phyloP scores from a whole-genome alignment of 2,797 vertebrate genomes.

The Pseudocheirus occidentalis region DNA sequence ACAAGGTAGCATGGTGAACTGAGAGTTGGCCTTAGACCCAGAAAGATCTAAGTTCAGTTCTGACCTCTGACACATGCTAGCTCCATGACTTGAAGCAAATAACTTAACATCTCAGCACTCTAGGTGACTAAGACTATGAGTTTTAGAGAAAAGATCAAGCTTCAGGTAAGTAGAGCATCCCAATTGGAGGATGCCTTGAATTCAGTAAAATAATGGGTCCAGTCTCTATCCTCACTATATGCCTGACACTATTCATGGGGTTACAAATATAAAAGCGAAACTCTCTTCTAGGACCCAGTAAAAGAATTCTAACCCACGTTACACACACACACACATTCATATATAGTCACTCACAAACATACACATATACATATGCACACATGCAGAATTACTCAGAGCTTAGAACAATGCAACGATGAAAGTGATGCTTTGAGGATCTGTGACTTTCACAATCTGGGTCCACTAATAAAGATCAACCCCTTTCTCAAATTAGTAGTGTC shows the following conservation, averaged over 20 bases:
- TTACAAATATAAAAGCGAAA: not conserved
- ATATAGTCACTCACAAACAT: not conserved
- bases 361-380: not conserved
- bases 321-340: not conserved
- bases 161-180: not conserved
- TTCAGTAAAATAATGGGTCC: not conserved
- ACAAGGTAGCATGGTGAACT: too few species aligned
- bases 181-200: not conserved
- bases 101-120: not conserved
- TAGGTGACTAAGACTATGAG: not conserved
- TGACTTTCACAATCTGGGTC: not conserved
- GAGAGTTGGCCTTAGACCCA: too few species aligned
- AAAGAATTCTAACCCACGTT: not conserved
- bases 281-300: not conserved
- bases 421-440: not conserved
- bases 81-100: not conserved
- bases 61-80: not conserved
- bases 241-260: not conserved
- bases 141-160: not conserved
- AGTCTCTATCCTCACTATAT: not conserved
- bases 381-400: not conserved
- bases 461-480: not conserved
- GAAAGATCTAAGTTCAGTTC: not conserved
- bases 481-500: not conserved
- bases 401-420: not conserved